Evolutionary conservation across 2,888 invertebrate species (phyloP).

Genomic region (Drosophila setosimentum): DNA sequence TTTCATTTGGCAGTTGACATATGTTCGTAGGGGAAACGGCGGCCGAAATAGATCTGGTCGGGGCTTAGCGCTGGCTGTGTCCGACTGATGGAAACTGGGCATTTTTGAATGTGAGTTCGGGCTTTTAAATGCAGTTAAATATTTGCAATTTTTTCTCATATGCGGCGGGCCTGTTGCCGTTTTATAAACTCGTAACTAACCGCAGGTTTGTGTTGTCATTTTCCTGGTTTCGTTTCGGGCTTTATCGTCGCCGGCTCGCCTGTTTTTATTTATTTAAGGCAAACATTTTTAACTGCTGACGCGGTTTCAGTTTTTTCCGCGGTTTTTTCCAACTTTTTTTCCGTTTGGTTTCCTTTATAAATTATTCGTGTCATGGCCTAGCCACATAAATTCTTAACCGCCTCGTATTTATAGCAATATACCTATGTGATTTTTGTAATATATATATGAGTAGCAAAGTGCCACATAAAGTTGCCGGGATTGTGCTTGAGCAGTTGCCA

Average conservation of each 20-base stretch:
- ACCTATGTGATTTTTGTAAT: slow-evolving; percentile 44
- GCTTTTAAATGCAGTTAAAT: slow-evolving; percentile 72
- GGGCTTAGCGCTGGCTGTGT: slow-evolving; percentile 3
- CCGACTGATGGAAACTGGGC: slow-evolving; percentile 15
- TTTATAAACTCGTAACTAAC: slow-evolving; percentile 78
- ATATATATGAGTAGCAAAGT: slow-evolving; percentile 19
- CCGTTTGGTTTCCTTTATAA: slow-evolving; percentile 53
- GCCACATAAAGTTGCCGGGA: slow-evolving; percentile 3
- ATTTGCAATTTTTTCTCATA: slow-evolving; percentile 57
- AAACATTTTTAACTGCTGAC: slow-evolving; percentile 76
- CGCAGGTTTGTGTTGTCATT: slow-evolving; percentile 73
- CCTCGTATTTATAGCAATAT: slow-evolving; percentile 68
- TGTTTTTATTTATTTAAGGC: slow-evolving; percentile 62
- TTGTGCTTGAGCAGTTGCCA: slow-evolving; percentile 16
- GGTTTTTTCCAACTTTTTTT: slow-evolving; percentile 20
- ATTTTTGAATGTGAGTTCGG: slow-evolving; percentile 34
- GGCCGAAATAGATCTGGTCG: slow-evolving; percentile 30
- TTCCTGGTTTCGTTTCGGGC: slow-evolving; percentile 28
- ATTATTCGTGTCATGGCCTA: slow-evolving; percentile 74
- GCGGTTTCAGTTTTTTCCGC: slow-evolving; percentile 58
- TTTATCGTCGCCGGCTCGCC: slow-evolving; percentile 48
- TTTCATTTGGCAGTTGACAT: slow-evolving; percentile 78
- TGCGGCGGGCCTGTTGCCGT: slow-evolving; percentile 50
- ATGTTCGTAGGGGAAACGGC: slow-evolving; percentile 64
- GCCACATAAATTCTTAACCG: slow-evolving; percentile 73